Evolutionary conservation across 2,888 invertebrate genomes (phyloP).

Genomic region (Limnephilus lunatus): DNA sequence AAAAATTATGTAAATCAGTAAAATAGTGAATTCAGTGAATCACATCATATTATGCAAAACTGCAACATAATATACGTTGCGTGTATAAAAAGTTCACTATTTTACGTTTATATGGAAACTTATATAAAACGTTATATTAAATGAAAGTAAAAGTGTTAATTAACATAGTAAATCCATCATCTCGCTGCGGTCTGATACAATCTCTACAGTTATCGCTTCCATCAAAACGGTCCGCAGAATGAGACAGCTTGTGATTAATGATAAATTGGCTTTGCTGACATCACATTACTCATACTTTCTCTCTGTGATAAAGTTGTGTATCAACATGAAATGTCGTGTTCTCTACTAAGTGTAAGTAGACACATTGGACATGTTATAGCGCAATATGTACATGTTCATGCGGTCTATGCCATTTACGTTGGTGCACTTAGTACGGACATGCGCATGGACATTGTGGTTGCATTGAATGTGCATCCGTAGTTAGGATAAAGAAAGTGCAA

Average conservation of each 20-base stretch:
- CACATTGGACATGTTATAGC: background rate
- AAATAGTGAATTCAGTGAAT: no score
- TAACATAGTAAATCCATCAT: background rate
- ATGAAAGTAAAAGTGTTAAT: background rate
- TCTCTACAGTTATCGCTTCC: background rate
- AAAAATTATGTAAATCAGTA: no score
- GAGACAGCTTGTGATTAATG: background rate
- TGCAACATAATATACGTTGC: no score
- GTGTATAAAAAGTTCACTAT: background rate
- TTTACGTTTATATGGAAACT: background rate
- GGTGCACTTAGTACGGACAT: background rate
- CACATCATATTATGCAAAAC: no score
- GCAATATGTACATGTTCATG: background rate
- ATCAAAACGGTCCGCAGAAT: background rate
- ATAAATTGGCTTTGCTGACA: background rate
- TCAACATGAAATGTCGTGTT: background rate
- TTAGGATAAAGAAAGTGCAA: background rate
- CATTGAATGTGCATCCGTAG: background rate
- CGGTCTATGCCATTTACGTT: background rate
- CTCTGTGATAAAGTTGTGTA: background rate
- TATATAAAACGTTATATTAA: background rate
- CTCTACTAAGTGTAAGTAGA: background rate
- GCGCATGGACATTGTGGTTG: background rate
- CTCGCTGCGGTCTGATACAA: background rate
- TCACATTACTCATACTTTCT: background rate